phyloP scores from a whole-genome alignment of 2,888 invertebrate genomes.

The Brachylomia viminalis region DNA sequence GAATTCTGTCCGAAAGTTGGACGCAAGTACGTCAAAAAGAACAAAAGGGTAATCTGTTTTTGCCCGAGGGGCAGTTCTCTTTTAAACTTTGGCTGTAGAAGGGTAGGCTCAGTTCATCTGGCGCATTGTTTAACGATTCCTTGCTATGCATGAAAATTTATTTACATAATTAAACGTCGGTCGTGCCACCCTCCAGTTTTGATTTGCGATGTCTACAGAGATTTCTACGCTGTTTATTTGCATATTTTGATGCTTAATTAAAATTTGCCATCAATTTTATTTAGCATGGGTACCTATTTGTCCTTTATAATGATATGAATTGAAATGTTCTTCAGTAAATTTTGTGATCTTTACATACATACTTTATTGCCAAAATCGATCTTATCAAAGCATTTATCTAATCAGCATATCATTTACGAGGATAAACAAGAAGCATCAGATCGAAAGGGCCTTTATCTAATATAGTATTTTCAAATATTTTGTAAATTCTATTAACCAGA shows the following conservation, averaged over 20 bases:
- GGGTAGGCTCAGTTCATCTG: slow-evolving; percentile 82
- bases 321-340: neutral
- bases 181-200: slow-evolving; percentile 79
- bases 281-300: slow-evolving; percentile 19
- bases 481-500: neutral
- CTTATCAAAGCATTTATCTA: slow-evolving; percentile 50
- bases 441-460: neutral
- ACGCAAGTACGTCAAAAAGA: slow-evolving; percentile 71
- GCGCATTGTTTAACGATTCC: slow-evolving; percentile 86
- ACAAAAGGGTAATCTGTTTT: slow-evolving; percentile 78
- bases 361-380: slow-evolving; percentile 18
- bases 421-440: slow-evolving; percentile 40
- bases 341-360: neutral
- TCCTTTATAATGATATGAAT: slow-evolving; percentile 29
- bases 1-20: slow-evolving; percentile 54
- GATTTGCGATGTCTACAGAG: slow-evolving; percentile 87
- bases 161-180: slow-evolving; percentile 89
- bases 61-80: slow-evolving; percentile 82
- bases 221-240: slow-evolving; percentile 82
- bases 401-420: slow-evolving; percentile 37
- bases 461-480: neutral
- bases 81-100: slow-evolving; percentile 84
- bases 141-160: slow-evolving; percentile 88
- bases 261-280: slow-evolving; percentile 47
- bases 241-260: slow-evolving; percentile 86